Base-by-base conservation (phyloP, 2,888 invertebrate genomes). In the Hipparchia semele region DNA sequence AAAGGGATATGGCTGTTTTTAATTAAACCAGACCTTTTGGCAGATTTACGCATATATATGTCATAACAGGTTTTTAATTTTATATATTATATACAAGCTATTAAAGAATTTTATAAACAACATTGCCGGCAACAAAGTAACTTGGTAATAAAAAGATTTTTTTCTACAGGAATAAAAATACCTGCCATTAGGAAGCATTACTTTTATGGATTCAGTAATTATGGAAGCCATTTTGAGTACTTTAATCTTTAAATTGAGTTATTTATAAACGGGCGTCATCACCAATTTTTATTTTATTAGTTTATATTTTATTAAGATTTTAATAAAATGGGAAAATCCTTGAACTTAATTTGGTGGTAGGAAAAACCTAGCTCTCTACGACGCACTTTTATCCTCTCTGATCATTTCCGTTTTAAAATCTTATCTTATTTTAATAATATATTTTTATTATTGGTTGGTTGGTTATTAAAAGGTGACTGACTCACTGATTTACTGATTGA, bases 181-280 rank as follows among this genome's bases (percentile, higher is more conserved):
- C 45, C n/a, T 45, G 45, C 60, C 60, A 61, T 61, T 61, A 45
- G 45, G 60, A 61, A 39, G 60, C 58, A 58, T 23, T 61, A 39
- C 60, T 61, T 61, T 61, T 61, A 61, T 39, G 60, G 60, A 61
- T 61, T 61, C 60, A 61, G 45, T 61, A 10, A 61, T 61, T 61
- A 61, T 45, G 39, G 45, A 61, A 61, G 60, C 60, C 60, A 61
- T 61, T 61, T 61, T 61, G 33, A 61, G 60, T 61, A 12, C 60
- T 61, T 61, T 61, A 61, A 61, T 61, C 60, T 45, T 61, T 58
- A 8, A 58, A 58, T 58, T 58, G 23, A 58, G 58, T 58, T 58
- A 58, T 58, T 23, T 58, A 58, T 58, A 58, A 23, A 53, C 10
- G 8, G 7, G 58, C 23, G 58, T 58, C 58, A 58, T 23, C 13